Conservation (phyloP, 2,797 vertebrate genomes). For the Kryptolebias ocellatus region DNA sequence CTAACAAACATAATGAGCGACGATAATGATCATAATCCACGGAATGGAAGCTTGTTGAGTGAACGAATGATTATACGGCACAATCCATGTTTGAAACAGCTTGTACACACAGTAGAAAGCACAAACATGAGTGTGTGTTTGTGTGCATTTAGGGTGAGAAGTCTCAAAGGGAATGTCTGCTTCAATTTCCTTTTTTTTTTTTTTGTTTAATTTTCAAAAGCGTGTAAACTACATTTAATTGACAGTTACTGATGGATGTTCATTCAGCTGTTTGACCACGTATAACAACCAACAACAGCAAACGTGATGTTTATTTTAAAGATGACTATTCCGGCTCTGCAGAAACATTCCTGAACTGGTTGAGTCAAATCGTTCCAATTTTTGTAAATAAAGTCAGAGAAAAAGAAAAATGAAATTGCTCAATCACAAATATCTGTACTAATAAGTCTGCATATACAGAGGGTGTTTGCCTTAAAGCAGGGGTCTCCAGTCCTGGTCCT, state of each 20-base stretch:
- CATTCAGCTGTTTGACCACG: neutral
- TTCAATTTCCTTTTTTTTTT: too few species aligned
- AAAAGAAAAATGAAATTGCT: too few species aligned
- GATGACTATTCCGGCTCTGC: too few species aligned
- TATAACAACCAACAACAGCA: too few species aligned
- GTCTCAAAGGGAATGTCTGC: constrained; percentile 1
- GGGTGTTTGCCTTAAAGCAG: too few species aligned
- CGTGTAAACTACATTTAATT: neutral
- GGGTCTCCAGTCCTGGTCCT: too few species aligned
- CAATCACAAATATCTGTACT: too few species aligned
- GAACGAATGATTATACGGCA: constrained; percentile 72
- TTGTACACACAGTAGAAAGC: constrained; percentile 83
- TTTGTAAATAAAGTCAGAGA: too few species aligned
- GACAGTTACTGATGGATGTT: neutral
- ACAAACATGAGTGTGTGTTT: constrained; percentile 69
- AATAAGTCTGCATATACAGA: too few species aligned
- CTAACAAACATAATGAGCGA: constrained; percentile 65
- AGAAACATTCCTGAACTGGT: too few species aligned
- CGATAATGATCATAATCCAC: constrained; percentile 63
- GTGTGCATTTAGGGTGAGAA: constrained; percentile 24
- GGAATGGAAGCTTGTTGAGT: constrained; percentile 70
- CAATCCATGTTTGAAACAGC: constrained; percentile 78
- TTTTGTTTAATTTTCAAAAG: neutral
- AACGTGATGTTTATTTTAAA: too few species aligned
- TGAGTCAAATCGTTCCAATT: too few species aligned